phyloP scores from a whole-genome alignment of 1,140 invertebrate species.

The Drosophila bipectinata region DNA sequence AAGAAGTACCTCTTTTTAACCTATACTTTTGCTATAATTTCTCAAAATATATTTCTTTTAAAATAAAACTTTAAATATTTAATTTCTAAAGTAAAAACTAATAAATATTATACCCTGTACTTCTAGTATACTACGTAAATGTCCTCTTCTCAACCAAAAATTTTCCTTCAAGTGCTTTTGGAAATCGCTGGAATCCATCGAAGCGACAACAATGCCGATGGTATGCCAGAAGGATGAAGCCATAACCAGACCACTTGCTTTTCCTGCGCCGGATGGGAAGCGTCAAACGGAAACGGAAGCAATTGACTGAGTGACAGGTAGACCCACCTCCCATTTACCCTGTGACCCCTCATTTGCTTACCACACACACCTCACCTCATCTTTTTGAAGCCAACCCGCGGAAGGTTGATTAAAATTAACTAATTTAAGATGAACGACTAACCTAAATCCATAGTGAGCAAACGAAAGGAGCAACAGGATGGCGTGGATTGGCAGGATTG shows the following conservation, averaged over 20 bases:
- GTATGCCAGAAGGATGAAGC: constrained; percentile 24
- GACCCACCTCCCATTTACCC: too few species aligned
- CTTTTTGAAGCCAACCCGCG: background rate
- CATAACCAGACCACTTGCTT: constrained; percentile 34
- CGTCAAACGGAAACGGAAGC: constrained; percentile 64
- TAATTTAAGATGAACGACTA: constrained; percentile 64
- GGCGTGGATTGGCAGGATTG: too few species aligned
- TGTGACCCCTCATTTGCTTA: too few species aligned
- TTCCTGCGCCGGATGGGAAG: constrained; percentile 44
- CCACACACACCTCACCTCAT: too few species aligned
- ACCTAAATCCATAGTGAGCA: constrained; percentile 37
- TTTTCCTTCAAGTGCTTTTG: constrained; percentile 2
- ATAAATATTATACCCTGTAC: too few species aligned
- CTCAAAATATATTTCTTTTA: too few species aligned
- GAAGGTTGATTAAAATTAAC: constrained; percentile 45
- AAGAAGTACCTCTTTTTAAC: too few species aligned
- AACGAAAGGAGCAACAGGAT: constrained; percentile 10
- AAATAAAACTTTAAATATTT: too few species aligned
- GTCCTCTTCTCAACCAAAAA: background rate
- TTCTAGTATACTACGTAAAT: too few species aligned
- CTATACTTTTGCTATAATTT: too few species aligned
- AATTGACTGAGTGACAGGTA: constrained; percentile 57
- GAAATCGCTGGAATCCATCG: constrained; percentile 21
- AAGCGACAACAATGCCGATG: constrained; percentile 52
- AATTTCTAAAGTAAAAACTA: too few species aligned